These are phyloP conservation scores for Polietes domitor DNA, from an alignment of 2,888 invertebrate genomes.

Conservation along the genomic window DNA sequence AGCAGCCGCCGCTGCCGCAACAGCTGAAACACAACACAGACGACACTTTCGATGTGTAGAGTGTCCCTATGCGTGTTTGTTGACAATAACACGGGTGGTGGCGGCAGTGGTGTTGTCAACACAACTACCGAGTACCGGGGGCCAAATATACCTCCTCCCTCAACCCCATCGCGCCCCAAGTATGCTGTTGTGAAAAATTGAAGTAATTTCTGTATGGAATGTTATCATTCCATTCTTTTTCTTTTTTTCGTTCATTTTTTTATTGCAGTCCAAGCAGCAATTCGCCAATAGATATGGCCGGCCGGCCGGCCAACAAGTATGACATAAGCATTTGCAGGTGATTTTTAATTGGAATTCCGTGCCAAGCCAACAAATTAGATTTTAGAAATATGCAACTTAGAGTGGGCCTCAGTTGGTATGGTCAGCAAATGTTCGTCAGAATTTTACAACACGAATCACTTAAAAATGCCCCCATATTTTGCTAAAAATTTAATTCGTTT, in stretches of 20 bases:
- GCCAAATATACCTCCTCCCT: neutral
- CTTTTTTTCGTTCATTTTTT: neutral
- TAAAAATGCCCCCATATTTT: too few relatives aligned
- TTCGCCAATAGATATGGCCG: too few relatives aligned
- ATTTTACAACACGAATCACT: too few relatives aligned
- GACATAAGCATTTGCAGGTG: too few relatives aligned
- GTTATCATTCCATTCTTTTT: slow-evolving; percentile 17
- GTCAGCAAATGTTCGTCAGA: too few relatives aligned
- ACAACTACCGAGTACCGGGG: neutral
- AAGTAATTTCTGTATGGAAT: slow-evolving; percentile 22
- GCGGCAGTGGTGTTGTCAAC: slow-evolving; percentile 24
- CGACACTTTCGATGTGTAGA: neutral
- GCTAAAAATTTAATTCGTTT: too few relatives aligned
- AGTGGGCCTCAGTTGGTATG: too few relatives aligned
- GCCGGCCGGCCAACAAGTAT: too few relatives aligned
- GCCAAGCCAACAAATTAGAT: too few relatives aligned
- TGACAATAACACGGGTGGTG: slow-evolving; percentile 5
- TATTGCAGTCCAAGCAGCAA: too few relatives aligned
- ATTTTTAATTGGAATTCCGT: too few relatives aligned
- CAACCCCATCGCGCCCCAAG: neutral
- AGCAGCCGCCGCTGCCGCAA: neutral
- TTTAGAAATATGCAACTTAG: too few relatives aligned
- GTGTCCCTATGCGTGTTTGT: slow-evolving; percentile 35
- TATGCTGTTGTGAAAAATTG: neutral
- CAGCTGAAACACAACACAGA: slow-evolving; percentile 35